Evolutionary conservation across 2,888 invertebrate genomes (phyloP).

Genomic region (Drosophila niveifrons): DNA sequence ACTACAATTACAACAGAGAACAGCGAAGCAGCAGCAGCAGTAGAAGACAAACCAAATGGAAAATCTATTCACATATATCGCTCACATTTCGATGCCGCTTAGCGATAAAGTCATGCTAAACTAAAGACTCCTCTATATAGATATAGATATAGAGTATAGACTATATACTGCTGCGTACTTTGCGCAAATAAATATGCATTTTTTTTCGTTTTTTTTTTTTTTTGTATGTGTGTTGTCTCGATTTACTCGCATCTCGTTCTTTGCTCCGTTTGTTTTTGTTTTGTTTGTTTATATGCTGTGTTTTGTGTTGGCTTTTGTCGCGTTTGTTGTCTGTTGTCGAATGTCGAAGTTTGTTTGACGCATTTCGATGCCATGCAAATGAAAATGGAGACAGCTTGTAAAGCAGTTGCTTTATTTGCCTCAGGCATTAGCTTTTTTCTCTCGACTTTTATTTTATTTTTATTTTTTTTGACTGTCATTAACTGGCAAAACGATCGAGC

Average conservation of each 20-base stretch:
- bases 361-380: slow-evolving; percentile 56
- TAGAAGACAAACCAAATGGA: slow-evolving; percentile 42
- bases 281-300: slow-evolving; percentile 31
- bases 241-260: slow-evolving; percentile 38
- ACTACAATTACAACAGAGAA: slow-evolving; percentile 25
- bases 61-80: slow-evolving; percentile 69
- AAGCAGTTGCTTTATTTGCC: slow-evolving; percentile 53
- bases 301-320: slow-evolving; percentile 20
- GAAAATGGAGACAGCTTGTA: slow-evolving; percentile 61
- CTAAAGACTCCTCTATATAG: slow-evolving; percentile 34
- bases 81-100: slow-evolving; percentile 75
- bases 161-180: slow-evolving; percentile 45
- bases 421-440: slow-evolving; percentile 26
- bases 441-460: background rate
- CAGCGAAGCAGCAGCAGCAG: background rate
- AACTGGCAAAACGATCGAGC: slow-evolving; percentile 34
- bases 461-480: slow-evolving; percentile 12
- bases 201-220: slow-evolving; percentile 18
- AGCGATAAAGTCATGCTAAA: slow-evolving; percentile 64
- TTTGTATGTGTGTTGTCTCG: slow-evolving; percentile 8
- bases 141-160: slow-evolving; percentile 23
- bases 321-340: slow-evolving; percentile 31
- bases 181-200: slow-evolving; percentile 79
- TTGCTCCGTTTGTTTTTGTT: slow-evolving; percentile 25
- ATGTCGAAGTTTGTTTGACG: slow-evolving; percentile 24